Base-by-base conservation (phyloP, 2,113 vertebrate genomes). In the Tachuris rubrigastra region DNA sequence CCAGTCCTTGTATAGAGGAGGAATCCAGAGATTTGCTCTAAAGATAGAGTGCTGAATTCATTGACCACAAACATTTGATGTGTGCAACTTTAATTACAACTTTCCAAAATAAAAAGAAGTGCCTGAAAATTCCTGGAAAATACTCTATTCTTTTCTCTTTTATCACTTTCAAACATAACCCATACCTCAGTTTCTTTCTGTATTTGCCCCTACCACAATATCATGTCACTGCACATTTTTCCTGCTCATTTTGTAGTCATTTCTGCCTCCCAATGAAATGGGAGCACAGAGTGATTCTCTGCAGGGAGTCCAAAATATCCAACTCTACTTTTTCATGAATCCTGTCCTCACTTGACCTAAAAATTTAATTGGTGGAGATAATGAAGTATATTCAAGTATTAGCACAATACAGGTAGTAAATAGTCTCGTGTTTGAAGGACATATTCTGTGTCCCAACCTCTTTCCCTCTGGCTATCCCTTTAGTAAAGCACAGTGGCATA, bases 21-120 rank as follows among this genome's bases (percentile, higher is more conserved):
- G 76, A 90, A 89, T 94, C 91, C 85, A 97, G 92, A 97, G 90
- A 97, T 96, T 96, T 96, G 28, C 86, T 82, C 44, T 68, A 59
- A 95, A 96, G 80, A 93, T 90, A 95, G 55, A 67, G 17, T 50
- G 44, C 35, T 89, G 81, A 95, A 96, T 97, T 93, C 50, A 85
- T 67, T 91, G 91, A 95, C 88, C 95, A 90, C 95, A 96, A 89
- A 87, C 8, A 94, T 90, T 77, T 92, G 78, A 93, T 92, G 86
- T 82, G 71, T 86, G 74, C 62, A 94, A 44, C 85, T 78, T 89
- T 53, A 89, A 93, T 91, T 79, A 63, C 11, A 62, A 33, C 50
- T 94, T 94, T 92, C 62, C 90, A 93, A 92, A 96, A 94, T 37
- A 88, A 95, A 96, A 82, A 86, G 17, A 56, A 89, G 22, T 37